Base-by-base conservation (phyloP, 2,797 vertebrate genomes). In the Rhinatrema bivittatum region DNA sequence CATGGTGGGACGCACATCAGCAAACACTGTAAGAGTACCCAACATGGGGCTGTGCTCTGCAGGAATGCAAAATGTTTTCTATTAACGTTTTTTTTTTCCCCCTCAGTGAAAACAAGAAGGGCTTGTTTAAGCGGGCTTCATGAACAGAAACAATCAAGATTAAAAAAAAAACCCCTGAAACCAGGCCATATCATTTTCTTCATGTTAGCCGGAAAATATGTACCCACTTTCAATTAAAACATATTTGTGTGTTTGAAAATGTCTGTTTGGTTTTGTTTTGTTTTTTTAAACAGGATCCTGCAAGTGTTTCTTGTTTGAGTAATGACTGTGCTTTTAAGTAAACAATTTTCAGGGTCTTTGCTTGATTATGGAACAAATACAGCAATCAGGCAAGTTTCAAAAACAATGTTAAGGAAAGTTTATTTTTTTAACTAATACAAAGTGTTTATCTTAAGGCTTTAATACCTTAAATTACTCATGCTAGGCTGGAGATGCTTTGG, bases 291-390 rank as follows among this genome's bases (percentile, higher is more conserved):
- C 34, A 7, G 29, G 34, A 50, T 62, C 66, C 50, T 19, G 7
- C 63, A 65, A 68, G 66, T 76, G 72, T 64, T 74, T 66, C 57
- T 70, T 60, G 74, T 76, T 69, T 69, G 47, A 71, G 55, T 49
- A 45, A 65, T 56, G 36, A 18, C 68, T 70, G 39, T 62, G 69
- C n/a, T n/a, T n/a, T n/a, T n/a, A n/a, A n/a, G n/a, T n/a, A n/a
- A n/a, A n/a, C n/a, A n/a, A n/a, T n/a, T n/a, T n/a, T n/a, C n/a
- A n/a, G 54, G 50, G 20, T 67, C 52, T 62, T 66, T 47, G 59
- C 46, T 44, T 15, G 32, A 4, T 32, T 39, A 6, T 17, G 29
- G 48, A 55, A 39, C 47, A 54, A n/a, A n/a, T 41, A 51, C 22
- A 36, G 37, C 25, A 28, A 19, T 30, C 8, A 29, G 21, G 14